Percentiles rank a stretch among this genome's conserved stretches.
These are phyloP conservation scores for Drosophila orosa DNA, from an alignment of 1,140 invertebrate genomes.

Conservation along the genomic window DNA sequence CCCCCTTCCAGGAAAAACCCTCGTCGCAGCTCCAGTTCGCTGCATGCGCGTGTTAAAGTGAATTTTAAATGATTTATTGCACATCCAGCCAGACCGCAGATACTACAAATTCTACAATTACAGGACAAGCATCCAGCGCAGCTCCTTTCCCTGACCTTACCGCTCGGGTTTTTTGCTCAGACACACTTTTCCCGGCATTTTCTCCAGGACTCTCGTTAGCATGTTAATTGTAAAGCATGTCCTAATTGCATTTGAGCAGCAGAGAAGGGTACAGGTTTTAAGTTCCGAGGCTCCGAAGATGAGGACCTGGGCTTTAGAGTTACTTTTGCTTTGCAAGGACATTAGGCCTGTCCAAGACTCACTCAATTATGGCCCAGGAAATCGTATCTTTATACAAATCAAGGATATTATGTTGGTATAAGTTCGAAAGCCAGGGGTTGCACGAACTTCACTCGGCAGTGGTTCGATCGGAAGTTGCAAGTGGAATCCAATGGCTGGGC, in stretches of 20 bases:
- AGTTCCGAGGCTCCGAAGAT: background rate
- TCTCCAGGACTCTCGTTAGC: constrained; percentile 43
- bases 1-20: background rate
- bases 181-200: constrained; percentile 22
- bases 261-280: constrained; percentile 9
- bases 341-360: background rate
- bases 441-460: background rate
- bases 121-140: constrained; percentile 14
- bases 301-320: background rate
- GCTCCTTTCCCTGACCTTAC: constrained; percentile 1
- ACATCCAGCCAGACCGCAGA: constrained; percentile 54
- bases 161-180: background rate
- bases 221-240: constrained; percentile 60
- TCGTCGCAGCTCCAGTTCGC: constrained; percentile 15
- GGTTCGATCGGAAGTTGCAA: background rate
- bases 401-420: background rate
- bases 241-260: constrained; percentile 51
- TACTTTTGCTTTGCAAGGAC: background rate
- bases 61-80: constrained; percentile 80
- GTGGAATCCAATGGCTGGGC: background rate
- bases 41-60: constrained; percentile 71
- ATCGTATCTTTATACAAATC: background rate
- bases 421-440: constrained; percentile 5
- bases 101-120: constrained; percentile 60
- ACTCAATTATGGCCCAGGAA: background rate